Evolutionary conservation across 2,888 invertebrate genomes (phyloP).

Genomic region (Cephus pulcher): DNA sequence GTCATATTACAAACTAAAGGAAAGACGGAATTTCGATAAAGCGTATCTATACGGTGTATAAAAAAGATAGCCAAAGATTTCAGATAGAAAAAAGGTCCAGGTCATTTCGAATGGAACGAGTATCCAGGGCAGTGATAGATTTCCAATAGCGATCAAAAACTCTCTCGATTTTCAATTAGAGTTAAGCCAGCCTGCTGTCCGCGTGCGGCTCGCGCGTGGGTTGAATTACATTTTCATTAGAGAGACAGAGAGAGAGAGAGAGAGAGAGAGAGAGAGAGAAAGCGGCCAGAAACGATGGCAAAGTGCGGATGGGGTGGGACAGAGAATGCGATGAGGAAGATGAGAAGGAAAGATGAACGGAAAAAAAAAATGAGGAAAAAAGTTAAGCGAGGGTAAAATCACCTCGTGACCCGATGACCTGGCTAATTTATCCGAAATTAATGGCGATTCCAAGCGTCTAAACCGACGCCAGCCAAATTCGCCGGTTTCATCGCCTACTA

Average conservation of each 20-base stretch:
- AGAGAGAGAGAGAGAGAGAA: background rate
- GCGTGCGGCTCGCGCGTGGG: background rate
- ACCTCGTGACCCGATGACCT: background rate
- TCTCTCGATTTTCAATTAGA: background rate
- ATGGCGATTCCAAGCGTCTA: background rate
- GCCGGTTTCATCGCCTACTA: background rate
- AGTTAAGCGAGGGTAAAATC: background rate
- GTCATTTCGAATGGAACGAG: background rate
- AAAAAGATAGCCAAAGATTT: background rate
- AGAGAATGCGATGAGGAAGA: background rate
- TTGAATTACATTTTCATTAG: background rate
- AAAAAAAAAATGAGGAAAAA: background rate
- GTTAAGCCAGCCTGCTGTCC: background rate
- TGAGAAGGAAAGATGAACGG: background rate
- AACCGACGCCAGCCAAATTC: background rate
- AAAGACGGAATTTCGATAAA: background rate
- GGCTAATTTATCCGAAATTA: background rate
- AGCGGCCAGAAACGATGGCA: conserved; percentile 10
- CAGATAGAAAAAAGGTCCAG: background rate
- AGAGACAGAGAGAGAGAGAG: conserved; percentile 12
- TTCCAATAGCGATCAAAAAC: background rate
- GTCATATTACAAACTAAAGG: background rate
- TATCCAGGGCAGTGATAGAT: background rate
- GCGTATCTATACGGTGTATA: background rate
- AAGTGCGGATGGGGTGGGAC: conserved; percentile 18